These are phyloP conservation scores for Bombus pyrosoma DNA, from an alignment of 1,140 invertebrate genomes.

Conservation along the genomic window DNA sequence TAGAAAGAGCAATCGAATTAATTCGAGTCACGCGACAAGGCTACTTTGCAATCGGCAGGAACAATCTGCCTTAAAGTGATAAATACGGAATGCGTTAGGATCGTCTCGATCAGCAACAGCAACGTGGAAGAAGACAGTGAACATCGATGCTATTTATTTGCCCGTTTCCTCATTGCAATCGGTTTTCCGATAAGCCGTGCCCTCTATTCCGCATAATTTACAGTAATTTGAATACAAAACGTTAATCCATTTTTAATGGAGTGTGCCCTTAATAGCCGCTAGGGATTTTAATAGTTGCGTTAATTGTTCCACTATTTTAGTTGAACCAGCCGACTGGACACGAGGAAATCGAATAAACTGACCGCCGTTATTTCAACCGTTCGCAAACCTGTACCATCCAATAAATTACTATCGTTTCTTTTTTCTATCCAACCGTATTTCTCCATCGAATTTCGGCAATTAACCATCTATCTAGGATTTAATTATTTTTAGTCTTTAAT, in stretches of 20 bases:
- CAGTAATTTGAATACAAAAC: slow-evolving; percentile 39
- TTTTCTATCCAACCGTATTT: background rate
- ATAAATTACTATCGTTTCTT: slow-evolving; percentile 6
- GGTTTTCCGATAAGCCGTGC: slow-evolving; percentile 44
- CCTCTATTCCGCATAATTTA: slow-evolving; percentile 42
- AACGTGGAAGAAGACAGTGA: slow-evolving; percentile 7
- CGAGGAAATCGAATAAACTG: slow-evolving; percentile 17
- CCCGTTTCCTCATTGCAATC: background rate
- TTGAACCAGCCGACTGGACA: background rate
- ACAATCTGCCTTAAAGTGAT: background rate
- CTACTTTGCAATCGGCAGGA: background rate
- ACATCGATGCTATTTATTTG: slow-evolving; percentile 26
- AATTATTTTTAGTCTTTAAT: too few species aligned
- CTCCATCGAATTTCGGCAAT: slow-evolving; percentile 12
- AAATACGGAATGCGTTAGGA: background rate
- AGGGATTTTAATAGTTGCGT: slow-evolving; percentile 49
- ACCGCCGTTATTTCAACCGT: slow-evolving; percentile 13
- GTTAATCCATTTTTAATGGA: slow-evolving; percentile 52
- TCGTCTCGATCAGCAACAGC: background rate
- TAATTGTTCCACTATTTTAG: slow-evolving; percentile 51
- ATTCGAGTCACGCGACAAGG: background rate
- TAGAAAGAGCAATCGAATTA: background rate
- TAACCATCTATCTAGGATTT: background rate
- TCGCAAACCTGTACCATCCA: too few species aligned
- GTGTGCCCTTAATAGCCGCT: slow-evolving; percentile 40